A percentile compares a stretch with the other conserved stretches of the same genome.
Evolutionary conservation across 2,888 invertebrate genomes (phyloP).

Genomic region (Xanthorhoe spadicearia): DNA sequence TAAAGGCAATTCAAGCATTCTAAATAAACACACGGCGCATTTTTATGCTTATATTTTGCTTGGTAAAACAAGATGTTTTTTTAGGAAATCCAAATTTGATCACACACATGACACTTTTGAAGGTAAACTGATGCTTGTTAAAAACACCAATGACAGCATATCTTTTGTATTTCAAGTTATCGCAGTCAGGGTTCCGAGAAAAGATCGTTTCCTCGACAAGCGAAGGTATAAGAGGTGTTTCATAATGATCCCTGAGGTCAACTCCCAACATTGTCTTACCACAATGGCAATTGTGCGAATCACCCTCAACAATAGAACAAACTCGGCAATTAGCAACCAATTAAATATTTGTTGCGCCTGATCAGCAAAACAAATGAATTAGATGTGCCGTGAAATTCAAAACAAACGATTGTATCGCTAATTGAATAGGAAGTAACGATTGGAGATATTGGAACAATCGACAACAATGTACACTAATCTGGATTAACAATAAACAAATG

Average conservation of each 20-base stretch:
- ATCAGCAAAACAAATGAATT: conserved; percentile 61
- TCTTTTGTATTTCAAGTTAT: conserved; percentile 38
- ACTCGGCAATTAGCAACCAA: conserved; percentile 79
- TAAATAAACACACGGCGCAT: no score
- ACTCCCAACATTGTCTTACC: conserved; percentile 80
- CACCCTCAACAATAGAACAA: conserved; percentile 71
- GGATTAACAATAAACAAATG: conserved; percentile 15
- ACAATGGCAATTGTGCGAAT: conserved; percentile 83
- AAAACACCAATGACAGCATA: conserved; percentile 18
- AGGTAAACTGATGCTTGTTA: not conserved
- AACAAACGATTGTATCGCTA: conserved; percentile 46
- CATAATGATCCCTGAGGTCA: conserved; percentile 76
- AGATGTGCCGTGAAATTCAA: conserved; percentile 49
- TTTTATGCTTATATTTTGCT: no score
- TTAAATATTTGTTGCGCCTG: conserved; percentile 75
- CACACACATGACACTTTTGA: no score
- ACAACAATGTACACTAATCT: conserved; percentile 26
- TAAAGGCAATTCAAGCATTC: no score
- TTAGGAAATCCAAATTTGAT: no score
- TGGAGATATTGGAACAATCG: conserved; percentile 29
- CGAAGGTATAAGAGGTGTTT: conserved; percentile 56
- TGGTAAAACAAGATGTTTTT: no score
- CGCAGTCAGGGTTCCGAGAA: conserved; percentile 54
- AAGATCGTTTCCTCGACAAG: conserved; percentile 56
- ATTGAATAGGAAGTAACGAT: conserved; percentile 39